phyloP scores from a whole-genome alignment of 2,888 invertebrate species.

The Lysandra coridon region DNA sequence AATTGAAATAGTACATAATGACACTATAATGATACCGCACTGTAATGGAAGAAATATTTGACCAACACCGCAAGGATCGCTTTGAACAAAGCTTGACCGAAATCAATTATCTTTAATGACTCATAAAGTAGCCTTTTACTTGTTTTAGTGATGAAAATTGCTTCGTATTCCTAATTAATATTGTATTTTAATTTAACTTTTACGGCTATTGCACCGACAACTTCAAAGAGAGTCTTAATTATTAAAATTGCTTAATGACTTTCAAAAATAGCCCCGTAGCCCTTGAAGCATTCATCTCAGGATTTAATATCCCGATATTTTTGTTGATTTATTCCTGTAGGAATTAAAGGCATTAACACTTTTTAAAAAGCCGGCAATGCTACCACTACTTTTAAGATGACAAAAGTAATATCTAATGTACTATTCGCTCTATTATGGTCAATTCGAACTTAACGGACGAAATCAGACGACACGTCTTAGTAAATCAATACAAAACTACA shows the following conservation, averaged over 20 bases:
- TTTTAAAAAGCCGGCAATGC: neutral
- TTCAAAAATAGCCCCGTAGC: neutral
- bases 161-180: constrained; percentile 24
- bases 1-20: constrained; percentile 17
- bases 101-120: constrained; percentile 71
- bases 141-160: constrained; percentile 14
- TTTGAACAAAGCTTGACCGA: constrained; percentile 44
- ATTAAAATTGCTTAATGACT: neutral
- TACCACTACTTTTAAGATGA: too few relatives aligned
- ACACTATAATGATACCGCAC: constrained; percentile 25
- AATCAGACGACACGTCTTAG: neutral
- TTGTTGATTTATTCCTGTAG: neutral
- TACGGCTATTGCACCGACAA: neutral
- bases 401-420: too few relatives aligned
- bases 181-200: constrained; percentile 1
- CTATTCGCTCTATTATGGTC: neutral
- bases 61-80: constrained; percentile 44
- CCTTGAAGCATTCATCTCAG: neutral
- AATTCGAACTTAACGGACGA: neutral
- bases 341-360: neutral
- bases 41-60: constrained; percentile 40
- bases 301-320: neutral
- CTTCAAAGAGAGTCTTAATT: neutral
- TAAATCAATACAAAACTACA: neutral
- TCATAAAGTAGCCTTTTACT: constrained; percentile 44